A percentile compares a stretch with the other conserved stretches of the same genome.
Evolutionary conservation across 1,140 invertebrate species (phyloP).

Genomic region (Protaetia brevitarsis): DNA sequence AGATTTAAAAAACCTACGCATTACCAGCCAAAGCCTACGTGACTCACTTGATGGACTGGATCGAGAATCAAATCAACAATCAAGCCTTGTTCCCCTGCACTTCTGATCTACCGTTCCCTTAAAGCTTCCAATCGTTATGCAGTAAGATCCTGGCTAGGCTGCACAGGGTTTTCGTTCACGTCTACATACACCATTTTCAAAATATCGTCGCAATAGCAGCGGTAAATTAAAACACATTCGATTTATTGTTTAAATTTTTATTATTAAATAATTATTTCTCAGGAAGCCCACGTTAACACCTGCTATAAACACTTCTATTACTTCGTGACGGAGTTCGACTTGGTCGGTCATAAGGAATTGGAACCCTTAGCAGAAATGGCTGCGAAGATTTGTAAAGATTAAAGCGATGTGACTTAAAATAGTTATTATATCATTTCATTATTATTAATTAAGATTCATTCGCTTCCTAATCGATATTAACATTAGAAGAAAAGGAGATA

Average conservation of each 20-base stretch:
- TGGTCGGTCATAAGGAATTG: constrained; percentile 82
- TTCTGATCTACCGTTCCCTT: constrained; percentile 85
- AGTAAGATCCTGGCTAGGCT: constrained; percentile 88
- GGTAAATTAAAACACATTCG: constrained; percentile 59
- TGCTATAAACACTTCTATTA: constrained; percentile 98
- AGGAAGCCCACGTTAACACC: constrained; percentile 95
- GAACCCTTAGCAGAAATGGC: constrained; percentile 84
- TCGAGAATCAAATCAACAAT: constrained; percentile 90
- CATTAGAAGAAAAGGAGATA: too few relatives aligned
- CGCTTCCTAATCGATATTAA: too few relatives aligned
- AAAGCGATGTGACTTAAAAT: too few relatives aligned
- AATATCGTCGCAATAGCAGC: constrained; percentile 83
- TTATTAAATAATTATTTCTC: constrained; percentile 19
- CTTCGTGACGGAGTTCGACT: constrained; percentile 86
- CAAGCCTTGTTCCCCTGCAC: constrained; percentile 57
- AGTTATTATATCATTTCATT: too few relatives aligned
- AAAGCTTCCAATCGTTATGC: constrained; percentile 74
- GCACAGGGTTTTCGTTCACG: constrained; percentile 95
- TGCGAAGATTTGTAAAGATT: constrained; percentile 61
- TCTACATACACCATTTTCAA: constrained; percentile 97
- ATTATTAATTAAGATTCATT: too few relatives aligned
- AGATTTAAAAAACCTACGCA: constrained; percentile 85
- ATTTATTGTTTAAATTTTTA: background rate
- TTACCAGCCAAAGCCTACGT: constrained; percentile 88
- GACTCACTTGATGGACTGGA: constrained; percentile 89